phyloP scores from a whole-genome alignment of 2,113 vertebrate species.

The Lichenostomus cassidix region DNA sequence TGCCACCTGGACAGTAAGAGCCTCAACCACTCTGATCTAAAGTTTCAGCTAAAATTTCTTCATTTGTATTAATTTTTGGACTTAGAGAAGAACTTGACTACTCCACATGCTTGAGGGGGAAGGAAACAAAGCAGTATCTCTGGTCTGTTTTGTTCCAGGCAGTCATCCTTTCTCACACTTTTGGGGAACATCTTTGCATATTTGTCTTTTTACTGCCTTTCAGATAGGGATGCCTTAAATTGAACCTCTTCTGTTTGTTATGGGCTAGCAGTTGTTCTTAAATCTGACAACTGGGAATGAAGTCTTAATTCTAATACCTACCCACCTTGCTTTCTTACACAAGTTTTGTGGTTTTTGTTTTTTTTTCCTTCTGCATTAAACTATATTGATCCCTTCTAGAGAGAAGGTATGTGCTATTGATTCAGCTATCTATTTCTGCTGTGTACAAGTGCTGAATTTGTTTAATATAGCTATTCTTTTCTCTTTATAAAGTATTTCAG shows the following conservation, averaged over 20 bases:
- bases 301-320: neutral
- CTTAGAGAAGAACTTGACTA: neutral
- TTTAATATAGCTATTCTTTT: neutral
- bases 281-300: neutral
- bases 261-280: neutral
- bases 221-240: neutral
- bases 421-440: neutral
- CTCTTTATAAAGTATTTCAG: neutral
- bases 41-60: neutral
- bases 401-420: neutral
- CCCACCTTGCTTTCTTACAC: neutral
- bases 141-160: neutral
- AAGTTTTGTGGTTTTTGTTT: neutral
- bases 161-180: neutral
- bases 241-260: neutral
- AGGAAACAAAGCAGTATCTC: neutral
- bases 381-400: neutral
- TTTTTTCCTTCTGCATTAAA: neutral
- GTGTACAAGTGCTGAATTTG: neutral
- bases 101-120: neutral
- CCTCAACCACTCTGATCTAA: neutral
- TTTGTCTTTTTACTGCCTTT: neutral
- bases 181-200: neutral
- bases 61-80: neutral
- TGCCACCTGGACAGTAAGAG: neutral